Base-by-base conservation (phyloP, 1,140 invertebrate species). In the Drosophila seguyi region DNA sequence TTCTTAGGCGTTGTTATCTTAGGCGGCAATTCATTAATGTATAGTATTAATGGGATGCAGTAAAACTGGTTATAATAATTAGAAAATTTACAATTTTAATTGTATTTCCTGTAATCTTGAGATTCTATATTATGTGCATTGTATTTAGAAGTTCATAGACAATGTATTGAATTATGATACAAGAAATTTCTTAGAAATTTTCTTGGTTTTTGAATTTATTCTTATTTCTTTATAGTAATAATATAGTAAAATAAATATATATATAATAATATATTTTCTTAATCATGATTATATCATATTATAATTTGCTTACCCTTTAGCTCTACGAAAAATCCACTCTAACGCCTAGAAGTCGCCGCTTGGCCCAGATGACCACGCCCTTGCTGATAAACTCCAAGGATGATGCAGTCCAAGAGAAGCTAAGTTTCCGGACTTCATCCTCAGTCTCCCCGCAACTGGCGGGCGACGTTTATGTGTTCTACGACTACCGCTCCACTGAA, bases 301-400 rank as follows among this genome's bases (percentile, higher is more conserved):
- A 41, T 29, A 38, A 36, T 34, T 34, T 20, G 11, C n/a, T 22
- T 57, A 18, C 25, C 25, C 41, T 60, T 10, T 39, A 92, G 91
- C 76, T 92, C 4, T 87, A 80, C 55, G 85, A 92, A 47, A 92
- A 92, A 42, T 80, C 78, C 2, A 55, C 75, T 1, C 25, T 92
- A 1, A 78, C 85, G 0, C 53, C 74, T 1, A 73, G 83, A 6
- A 84, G 71, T 63, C 69, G 77, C 11, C 71, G 85, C 1, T 20
- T 88, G 25, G 85, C 84, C 6, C 38, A 74, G 44, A 71, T 90
- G 45, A 92, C 25, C 50, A 44, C 58, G 18, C 55, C 65, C 20
- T 60, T 77, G n/a, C 6, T 25, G 11, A 48, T 66, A 5, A 53
- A 50, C 50, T 18, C 29, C 16, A 68, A 66, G 34, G 18, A 36